phyloP scores from a whole-genome alignment of 2,888 invertebrate species.

The Plutella xylostella region DNA sequence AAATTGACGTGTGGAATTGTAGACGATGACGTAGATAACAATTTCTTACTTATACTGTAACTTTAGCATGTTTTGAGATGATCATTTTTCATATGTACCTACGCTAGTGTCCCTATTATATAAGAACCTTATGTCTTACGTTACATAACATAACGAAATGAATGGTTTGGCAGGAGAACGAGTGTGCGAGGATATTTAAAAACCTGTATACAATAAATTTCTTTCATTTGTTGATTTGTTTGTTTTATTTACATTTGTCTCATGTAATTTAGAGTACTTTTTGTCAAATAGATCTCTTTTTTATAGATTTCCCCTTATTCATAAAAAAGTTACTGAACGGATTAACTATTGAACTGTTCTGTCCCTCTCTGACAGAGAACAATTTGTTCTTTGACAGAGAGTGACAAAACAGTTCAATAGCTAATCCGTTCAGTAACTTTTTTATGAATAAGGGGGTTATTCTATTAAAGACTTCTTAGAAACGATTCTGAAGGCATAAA shows the following conservation, averaged over 20 bases:
- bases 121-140: slow-evolving; percentile 64
- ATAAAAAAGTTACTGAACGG: not conserved
- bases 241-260: slow-evolving; percentile 46
- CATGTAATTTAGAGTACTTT: not conserved
- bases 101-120: slow-evolving; percentile 41
- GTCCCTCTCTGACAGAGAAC: not conserved
- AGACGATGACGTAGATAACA: slow-evolving; percentile 24
- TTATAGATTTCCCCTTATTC: not conserved
- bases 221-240: slow-evolving; percentile 66
- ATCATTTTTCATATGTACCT: slow-evolving; percentile 39
- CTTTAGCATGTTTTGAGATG: slow-evolving; percentile 47
- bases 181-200: slow-evolving; percentile 66
- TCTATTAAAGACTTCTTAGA: no score
- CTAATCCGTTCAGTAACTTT: no score
- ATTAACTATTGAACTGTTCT: no score
- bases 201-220: slow-evolving; percentile 71
- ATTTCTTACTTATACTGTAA: slow-evolving; percentile 44
- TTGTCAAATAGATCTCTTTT: not conserved
- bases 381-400: not conserved
- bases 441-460: no score
- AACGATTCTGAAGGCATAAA: no score
- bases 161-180: slow-evolving; percentile 63
- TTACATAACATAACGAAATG: slow-evolving; percentile 58
- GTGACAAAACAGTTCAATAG: no score
- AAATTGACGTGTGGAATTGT: slow-evolving; percentile 63